Conservation (phyloP, 2,113 vertebrate species). For the Orthonyx spaldingii region DNA sequence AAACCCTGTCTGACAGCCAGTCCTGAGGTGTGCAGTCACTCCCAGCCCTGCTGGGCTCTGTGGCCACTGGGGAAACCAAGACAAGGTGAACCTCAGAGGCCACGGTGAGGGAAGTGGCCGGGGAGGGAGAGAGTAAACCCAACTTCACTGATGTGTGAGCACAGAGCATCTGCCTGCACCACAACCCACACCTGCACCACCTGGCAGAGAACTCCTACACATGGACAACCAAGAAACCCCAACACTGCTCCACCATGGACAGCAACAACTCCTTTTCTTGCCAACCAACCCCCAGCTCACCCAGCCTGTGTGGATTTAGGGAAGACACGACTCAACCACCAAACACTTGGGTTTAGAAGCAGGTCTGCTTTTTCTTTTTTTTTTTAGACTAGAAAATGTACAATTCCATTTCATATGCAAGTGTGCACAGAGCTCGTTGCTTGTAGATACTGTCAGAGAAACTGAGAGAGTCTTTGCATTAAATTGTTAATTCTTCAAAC, state of each 20-base stretch:
- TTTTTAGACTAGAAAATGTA: conserved; percentile 26
- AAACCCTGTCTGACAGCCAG: accelerated
- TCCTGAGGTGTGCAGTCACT: accelerated
- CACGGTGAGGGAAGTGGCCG: not conserved
- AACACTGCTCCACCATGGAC: not conserved
- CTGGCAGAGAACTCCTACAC: accelerated
- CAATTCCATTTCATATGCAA: not conserved
- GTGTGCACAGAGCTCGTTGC: not conserved
- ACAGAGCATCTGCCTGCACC: not conserved
- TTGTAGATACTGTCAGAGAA: not conserved
- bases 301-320: not conserved
- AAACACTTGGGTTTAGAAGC: not conserved
- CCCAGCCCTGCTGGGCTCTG: not conserved
- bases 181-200: not conserved
- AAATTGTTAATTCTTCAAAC: conserved; percentile 17
- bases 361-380: conserved; percentile 5
- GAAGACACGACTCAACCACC: not conserved
- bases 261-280: not conserved
- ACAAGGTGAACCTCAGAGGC: not conserved
- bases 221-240: accelerated
- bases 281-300: not conserved
- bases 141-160: not conserved
- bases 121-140: not conserved
- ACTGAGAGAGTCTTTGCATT: conserved; percentile 16
- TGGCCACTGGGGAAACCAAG: not conserved